These are phyloP conservation scores for Jordanella pulchra DNA, from an alignment of 2,797 vertebrate species.

Conservation along the genomic window DNA sequence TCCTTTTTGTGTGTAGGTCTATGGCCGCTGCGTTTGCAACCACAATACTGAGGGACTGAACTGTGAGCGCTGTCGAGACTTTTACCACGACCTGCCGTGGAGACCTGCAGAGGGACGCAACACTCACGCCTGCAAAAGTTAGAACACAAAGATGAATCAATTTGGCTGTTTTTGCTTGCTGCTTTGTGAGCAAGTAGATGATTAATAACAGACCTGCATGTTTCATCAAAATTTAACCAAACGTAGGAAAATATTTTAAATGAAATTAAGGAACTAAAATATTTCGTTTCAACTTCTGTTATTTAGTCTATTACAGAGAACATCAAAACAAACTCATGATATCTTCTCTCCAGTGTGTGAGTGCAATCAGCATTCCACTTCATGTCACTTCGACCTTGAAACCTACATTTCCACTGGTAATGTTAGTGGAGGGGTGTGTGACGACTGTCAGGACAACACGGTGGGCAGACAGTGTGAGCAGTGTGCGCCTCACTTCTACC, in stretches of 20 bases:
- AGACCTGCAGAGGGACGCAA: slow-evolving; percentile 82
- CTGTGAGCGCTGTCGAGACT: slow-evolving; percentile 84
- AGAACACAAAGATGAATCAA: slow-evolving; percentile 4
- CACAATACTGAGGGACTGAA: slow-evolving; percentile 87
- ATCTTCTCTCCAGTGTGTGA: slow-evolving; percentile 83
- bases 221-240: background rate
- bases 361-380: slow-evolving; percentile 89
- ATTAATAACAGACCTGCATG: background rate
- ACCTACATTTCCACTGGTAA: slow-evolving; percentile 88
- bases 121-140: slow-evolving; percentile 84
- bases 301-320: too few species aligned
- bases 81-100: slow-evolving; percentile 86
- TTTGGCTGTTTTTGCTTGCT: background rate
- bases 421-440: slow-evolving; percentile 90
- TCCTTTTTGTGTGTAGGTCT: slow-evolving; percentile 73
- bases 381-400: slow-evolving; percentile 93
- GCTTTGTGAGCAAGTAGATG: background rate
- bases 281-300: background rate
- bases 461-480: slow-evolving; percentile 89
- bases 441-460: slow-evolving; percentile 93
- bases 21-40: slow-evolving; percentile 85
- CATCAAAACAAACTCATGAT: too few species aligned
- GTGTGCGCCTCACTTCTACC: slow-evolving; percentile 92
- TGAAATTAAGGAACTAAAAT: background rate
- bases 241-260: background rate